These are phyloP conservation scores for Pachyramphus minor DNA, from an alignment of 2,113 vertebrate genomes.

Conservation along the genomic window DNA sequence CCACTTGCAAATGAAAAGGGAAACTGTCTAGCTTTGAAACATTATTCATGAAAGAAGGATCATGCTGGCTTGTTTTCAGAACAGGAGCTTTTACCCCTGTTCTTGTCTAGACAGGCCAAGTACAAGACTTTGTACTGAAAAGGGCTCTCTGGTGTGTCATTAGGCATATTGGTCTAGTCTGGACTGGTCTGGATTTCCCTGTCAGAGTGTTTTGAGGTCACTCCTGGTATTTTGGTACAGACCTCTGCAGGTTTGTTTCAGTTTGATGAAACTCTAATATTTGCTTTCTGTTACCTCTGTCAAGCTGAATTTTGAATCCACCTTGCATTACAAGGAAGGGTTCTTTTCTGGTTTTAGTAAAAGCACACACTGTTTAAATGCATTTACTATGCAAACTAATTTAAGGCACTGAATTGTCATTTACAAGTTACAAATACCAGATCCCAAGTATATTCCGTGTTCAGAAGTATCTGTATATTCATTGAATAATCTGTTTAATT, in stretches of 20 bases:
- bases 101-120: conserved; percentile 73
- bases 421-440: background rate
- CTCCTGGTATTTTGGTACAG: background rate
- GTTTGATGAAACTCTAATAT: background rate
- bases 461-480: background rate
- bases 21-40: conserved; percentile 32
- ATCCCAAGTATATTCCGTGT: background rate
- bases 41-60: conserved; percentile 66
- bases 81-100: conserved; percentile 20
- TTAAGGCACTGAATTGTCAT: background rate
- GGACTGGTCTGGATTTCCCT: conserved; percentile 16
- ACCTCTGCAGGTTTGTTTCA: background rate
- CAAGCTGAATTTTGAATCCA: background rate
- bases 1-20: conserved; percentile 66
- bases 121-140: conserved; percentile 68
- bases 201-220: background rate
- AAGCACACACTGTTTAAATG: background rate
- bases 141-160: conserved; percentile 67
- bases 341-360: background rate
- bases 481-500: background rate
- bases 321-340: background rate
- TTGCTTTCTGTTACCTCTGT: background rate
- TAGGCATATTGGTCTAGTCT: conserved; percentile 35
- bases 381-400: background rate
- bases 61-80: conserved; percentile 69